Conservation (phyloP, 2,797 vertebrate genomes). For the Hozukius guyotensis region DNA sequence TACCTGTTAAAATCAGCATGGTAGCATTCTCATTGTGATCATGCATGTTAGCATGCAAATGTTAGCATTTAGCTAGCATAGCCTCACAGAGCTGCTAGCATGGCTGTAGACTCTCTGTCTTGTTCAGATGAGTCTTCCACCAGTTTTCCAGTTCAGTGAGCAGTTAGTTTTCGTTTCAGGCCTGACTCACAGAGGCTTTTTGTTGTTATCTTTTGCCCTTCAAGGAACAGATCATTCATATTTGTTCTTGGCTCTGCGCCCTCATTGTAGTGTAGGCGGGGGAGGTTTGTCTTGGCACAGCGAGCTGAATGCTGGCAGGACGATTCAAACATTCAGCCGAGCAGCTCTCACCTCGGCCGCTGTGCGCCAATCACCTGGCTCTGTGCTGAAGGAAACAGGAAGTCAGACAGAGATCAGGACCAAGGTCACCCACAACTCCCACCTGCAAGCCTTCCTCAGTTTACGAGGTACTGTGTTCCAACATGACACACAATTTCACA, state of each 20-base stretch:
- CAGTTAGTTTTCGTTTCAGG: not conserved
- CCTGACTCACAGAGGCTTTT: not conserved
- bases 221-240: slow-evolving; percentile 4
- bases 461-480: not conserved
- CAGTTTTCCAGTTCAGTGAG: not conserved
- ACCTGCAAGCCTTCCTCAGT: not conserved
- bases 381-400: not conserved
- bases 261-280: slow-evolving; percentile 3
- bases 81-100: not conserved
- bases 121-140: not conserved
- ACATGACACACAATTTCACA: not conserved
- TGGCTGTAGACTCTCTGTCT: not conserved
- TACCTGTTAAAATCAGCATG: not conserved
- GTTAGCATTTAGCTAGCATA: not conserved
- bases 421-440: not conserved
- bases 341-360: not conserved
- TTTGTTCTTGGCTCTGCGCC: slow-evolving; percentile 11
- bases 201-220: slow-evolving; percentile 12
- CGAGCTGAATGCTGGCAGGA: not conserved
- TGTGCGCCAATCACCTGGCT: not conserved
- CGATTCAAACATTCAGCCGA: not conserved
- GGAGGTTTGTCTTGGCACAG: slow-evolving; percentile 22
- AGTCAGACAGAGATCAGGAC: not conserved
- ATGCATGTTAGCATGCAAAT: not conserved
- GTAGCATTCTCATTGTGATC: not conserved